phyloP scores from a whole-genome alignment of 2,113 vertebrate species.

The human region GRCh38 chr4:100963501-100964000 shows the following conservation, averaged over 20 bases:
- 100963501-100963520: neutral
- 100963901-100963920: neutral
- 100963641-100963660: neutral
- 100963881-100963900: neutral
- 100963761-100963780: neutral
- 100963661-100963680: neutral
- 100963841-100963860: neutral
- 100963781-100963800: neutral
- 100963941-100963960: too few relatives aligned
- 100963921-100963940: too few relatives aligned
- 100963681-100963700: neutral
- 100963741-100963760: neutral
- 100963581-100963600: neutral
- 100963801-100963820: neutral
- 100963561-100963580: neutral
- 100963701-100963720: neutral
- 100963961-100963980: too few relatives aligned
- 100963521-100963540: neutral
- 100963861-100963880: neutral
- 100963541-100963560: neutral
- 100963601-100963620: neutral
- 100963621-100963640: neutral
- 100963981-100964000: too few relatives aligned
- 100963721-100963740: neutral
- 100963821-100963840: neutral